Evolutionary conservation across 2,888 invertebrate genomes (phyloP).

Genomic region (Melangyna quadrimaculata): DNA sequence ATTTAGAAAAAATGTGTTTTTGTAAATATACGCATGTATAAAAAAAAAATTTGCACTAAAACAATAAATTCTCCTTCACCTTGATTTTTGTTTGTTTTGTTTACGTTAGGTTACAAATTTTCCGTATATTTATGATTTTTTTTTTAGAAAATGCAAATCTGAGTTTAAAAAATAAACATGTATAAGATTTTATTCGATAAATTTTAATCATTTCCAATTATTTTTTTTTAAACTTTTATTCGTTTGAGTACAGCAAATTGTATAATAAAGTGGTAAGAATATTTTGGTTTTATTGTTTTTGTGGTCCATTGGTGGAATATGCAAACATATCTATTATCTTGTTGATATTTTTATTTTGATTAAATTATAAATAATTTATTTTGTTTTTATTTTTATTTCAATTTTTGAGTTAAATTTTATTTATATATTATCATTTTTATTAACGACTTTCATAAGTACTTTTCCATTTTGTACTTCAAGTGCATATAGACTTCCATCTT

Average conservation of each 20-base stretch:
- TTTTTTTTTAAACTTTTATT: not conserved
- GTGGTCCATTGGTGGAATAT: not conserved
- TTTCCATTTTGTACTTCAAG: slow-evolving; percentile 83
- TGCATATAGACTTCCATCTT: slow-evolving; percentile 88
- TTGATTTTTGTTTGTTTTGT: slow-evolving; percentile 26
- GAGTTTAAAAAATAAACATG: not conserved
- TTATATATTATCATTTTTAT: slow-evolving; percentile 78
- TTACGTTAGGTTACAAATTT: slow-evolving; percentile 34
- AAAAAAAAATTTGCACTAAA: slow-evolving; percentile 69
- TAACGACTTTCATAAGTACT: slow-evolving; percentile 81
- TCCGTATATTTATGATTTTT: slow-evolving; percentile 1
- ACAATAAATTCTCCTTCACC: slow-evolving; percentile 71
- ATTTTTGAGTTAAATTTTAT: not conserved
- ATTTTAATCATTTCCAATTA: not conserved
- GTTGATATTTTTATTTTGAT: slow-evolving; percentile 1
- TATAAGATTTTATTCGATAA: too few relatives aligned
- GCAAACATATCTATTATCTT: not conserved
- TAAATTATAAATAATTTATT: slow-evolving; percentile 35
- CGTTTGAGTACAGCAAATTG: slow-evolving; percentile 16
- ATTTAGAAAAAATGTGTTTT: slow-evolving; percentile 5
- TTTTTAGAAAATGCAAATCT: slow-evolving; percentile 42
- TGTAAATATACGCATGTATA: slow-evolving; percentile 45
- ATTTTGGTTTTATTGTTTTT: not conserved
- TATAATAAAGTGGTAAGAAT: not conserved
- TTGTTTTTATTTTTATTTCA: not conserved